phyloP scores from a whole-genome alignment of 2,113 vertebrate species.

The Hippoglossus stenolepis region DNA sequence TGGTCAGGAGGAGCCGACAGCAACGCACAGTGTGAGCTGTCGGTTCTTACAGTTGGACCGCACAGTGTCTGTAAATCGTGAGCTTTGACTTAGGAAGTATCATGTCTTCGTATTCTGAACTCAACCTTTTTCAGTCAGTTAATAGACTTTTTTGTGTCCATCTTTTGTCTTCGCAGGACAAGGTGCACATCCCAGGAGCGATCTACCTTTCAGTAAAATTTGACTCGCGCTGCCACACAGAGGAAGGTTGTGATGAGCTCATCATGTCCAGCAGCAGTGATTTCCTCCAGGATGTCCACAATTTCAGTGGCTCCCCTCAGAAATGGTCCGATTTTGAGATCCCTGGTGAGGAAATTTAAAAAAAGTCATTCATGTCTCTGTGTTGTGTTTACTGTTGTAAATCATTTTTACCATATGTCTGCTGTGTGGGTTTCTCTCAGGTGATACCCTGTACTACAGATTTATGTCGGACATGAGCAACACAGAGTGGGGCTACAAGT shows the following conservation, averaged over 20 bases:
- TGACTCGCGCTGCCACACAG: slow-evolving; percentile 93
- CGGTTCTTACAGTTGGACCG: too few relatives aligned
- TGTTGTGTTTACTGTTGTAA: neutral
- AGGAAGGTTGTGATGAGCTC: slow-evolving; percentile 96
- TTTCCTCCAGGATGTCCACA: slow-evolving; percentile 93
- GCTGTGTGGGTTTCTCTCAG: slow-evolving; percentile 71
- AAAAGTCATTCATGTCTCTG: neutral
- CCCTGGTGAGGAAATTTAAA: slow-evolving; percentile 83
- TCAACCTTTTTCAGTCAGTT: neutral
- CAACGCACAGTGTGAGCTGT: too few relatives aligned
- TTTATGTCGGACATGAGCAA: slow-evolving; percentile 99
- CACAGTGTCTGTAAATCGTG: too few relatives aligned
- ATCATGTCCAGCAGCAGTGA: slow-evolving; percentile 94
- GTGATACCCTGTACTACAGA: slow-evolving; percentile 93
- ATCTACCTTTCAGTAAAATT: slow-evolving; percentile 97
- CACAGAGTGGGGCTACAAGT: slow-evolving; percentile 98
- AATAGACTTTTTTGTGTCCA: rapidly evolving
- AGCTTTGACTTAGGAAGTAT: neutral
- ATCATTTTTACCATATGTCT: neutral
- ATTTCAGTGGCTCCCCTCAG: slow-evolving; percentile 93
- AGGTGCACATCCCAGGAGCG: slow-evolving; percentile 97
- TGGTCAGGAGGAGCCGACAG: too few relatives aligned
- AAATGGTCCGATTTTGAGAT: slow-evolving; percentile 98
- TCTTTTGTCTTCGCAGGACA: slow-evolving; percentile 84
- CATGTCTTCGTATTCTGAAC: neutral